Conservation (phyloP, 2,888 invertebrate species). For the Chalcosyrphus nemorum region DNA sequence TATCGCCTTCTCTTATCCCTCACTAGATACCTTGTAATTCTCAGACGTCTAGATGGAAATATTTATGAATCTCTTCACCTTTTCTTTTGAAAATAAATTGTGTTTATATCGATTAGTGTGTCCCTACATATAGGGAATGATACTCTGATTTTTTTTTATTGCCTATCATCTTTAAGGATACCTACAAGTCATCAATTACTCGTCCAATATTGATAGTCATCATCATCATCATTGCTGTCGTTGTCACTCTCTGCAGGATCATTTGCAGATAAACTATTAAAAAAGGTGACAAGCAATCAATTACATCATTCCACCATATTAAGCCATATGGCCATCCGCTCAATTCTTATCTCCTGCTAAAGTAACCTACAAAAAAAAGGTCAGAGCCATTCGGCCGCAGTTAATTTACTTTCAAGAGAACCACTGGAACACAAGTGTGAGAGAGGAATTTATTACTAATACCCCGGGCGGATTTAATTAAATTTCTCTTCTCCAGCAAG, state of each 20-base stretch:
- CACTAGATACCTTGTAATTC: too few species aligned
- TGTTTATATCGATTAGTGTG: background rate
- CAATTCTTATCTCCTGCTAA: too few species aligned
- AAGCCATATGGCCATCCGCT: background rate
- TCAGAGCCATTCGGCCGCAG: conserved; percentile 1
- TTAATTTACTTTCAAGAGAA: background rate
- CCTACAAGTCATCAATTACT: conserved; percentile 14
- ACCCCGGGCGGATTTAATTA: conserved; percentile 19
- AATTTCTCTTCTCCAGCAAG: conserved; percentile 14
- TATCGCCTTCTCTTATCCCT: too few species aligned
- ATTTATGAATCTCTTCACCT: background rate
- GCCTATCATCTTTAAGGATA: background rate
- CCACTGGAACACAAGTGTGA: background rate
- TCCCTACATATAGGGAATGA: background rate
- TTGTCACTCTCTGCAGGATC: conserved; percentile 9
- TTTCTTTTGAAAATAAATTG: background rate
- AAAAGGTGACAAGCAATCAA: conserved; percentile 20
- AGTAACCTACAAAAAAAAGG: background rate
- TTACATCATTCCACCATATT: background rate
- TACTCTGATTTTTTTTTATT: background rate
- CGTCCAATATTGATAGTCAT: background rate
- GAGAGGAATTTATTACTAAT: conserved; percentile 8
- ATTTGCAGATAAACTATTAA: conserved; percentile 20
- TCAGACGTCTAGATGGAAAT: background rate
- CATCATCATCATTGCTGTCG: conserved; percentile 31